Evolutionary conservation across 2,888 invertebrate species (phyloP).

Genomic region (Minunthozetes semirufus): DNA sequence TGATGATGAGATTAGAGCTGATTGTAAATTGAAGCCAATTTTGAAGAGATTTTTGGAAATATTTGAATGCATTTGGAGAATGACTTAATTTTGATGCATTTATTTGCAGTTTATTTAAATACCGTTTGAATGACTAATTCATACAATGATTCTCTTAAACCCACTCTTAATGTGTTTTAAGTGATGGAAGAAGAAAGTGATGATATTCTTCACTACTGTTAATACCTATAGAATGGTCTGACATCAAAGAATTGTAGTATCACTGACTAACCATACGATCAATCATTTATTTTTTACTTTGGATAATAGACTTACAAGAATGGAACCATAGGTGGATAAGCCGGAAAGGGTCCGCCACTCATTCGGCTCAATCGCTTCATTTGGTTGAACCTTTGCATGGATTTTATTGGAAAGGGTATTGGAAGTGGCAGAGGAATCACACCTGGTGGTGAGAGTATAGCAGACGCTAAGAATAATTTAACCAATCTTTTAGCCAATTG

Average conservation of each 20-base stretch:
- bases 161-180: not conserved
- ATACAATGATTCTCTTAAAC: not conserved
- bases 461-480: slow-evolving; percentile 7
- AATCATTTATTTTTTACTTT: not conserved
- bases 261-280: not conserved
- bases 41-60: no score
- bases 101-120: not conserved
- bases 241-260: slow-evolving; percentile 2
- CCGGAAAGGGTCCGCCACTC: not conserved
- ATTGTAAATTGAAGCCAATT: no score
- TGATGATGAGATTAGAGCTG: no score
- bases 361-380: not conserved
- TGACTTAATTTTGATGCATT: no score
- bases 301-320: slow-evolving; percentile 4
- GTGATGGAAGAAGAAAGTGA: slow-evolving; percentile 1
- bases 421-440: slow-evolving; percentile 5
- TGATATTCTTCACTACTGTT: slow-evolving; percentile 20
- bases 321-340: not conserved
- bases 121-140: slow-evolving; percentile 1
- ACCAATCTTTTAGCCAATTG: not conserved
- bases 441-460: slow-evolving; percentile 17
- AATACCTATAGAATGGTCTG: not conserved
- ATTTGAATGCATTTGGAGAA: no score
- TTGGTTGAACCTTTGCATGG: not conserved
- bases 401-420: not conserved